Evolutionary conservation across 2,888 invertebrate genomes (phyloP).

Genomic region (Trypoxylon attenuatum): DNA sequence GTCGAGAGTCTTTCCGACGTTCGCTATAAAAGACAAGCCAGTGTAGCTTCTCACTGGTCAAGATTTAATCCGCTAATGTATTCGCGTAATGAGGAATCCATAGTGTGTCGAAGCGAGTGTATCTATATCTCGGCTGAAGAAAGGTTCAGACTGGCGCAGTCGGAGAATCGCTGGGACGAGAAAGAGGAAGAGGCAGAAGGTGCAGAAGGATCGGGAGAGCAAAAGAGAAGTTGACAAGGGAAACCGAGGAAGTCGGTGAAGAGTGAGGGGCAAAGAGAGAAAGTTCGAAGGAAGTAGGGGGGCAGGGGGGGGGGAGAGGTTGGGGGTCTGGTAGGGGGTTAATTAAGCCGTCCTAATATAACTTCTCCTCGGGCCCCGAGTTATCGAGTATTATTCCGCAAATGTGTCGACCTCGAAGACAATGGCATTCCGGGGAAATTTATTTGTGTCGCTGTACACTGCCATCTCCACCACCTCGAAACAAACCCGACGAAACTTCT

Average conservation of each 20-base stretch:
- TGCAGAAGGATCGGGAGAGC: conserved; percentile 9
- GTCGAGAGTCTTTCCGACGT: conserved; percentile 27
- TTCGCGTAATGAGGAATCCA: conserved; percentile 64
- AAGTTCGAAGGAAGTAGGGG: conserved; percentile 39
- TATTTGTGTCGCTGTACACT: conserved; percentile 64
- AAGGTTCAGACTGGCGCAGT: conserved; percentile 37
- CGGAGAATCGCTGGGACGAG: conserved; percentile 27
- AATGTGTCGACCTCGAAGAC: conserved; percentile 69
- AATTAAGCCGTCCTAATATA: conserved; percentile 69
- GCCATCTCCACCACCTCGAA: conserved; percentile 48
- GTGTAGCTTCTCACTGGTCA: conserved; percentile 34
- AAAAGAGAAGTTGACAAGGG: not conserved
- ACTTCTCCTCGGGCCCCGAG: conserved; percentile 63
- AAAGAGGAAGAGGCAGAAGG: conserved; percentile 9
- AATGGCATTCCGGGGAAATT: conserved; percentile 68
- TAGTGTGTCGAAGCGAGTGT: conserved; percentile 59
- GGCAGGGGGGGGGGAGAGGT: conserved; percentile 53
- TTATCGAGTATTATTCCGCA: conserved; percentile 69
- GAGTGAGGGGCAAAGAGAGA: not conserved
- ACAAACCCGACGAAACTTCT: conserved; percentile 64
- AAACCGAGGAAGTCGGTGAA: conserved; percentile 1
- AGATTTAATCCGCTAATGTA: conserved; percentile 66
- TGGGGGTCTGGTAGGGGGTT: conserved; percentile 59
- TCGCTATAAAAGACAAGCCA: conserved; percentile 26
- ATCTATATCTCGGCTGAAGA: conserved; percentile 28